Evolutionary conservation across 2,888 invertebrate genomes (phyloP).

Genomic region (Anthophora plumipes): DNA sequence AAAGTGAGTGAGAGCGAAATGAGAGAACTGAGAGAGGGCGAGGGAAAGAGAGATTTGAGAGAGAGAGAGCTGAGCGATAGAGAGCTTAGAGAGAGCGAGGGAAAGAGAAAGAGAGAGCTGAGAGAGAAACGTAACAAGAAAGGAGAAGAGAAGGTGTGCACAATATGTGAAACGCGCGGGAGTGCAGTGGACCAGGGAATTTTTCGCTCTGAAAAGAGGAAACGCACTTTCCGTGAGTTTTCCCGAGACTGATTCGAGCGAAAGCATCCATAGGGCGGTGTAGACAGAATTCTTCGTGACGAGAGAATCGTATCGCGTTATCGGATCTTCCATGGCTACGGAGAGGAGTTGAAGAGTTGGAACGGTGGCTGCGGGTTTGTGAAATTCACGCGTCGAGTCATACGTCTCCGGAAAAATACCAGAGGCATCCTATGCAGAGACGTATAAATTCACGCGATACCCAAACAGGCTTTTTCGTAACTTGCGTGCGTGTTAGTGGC

Average conservation of each 20-base stretch:
- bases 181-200: slow-evolving; percentile 7
- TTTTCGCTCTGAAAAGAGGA: slow-evolving; percentile 7
- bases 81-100: too few relatives aligned
- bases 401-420: slow-evolving; percentile 53
- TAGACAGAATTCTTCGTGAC: slow-evolving; percentile 31
- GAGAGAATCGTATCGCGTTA: slow-evolving; percentile 42
- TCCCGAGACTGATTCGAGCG: slow-evolving; percentile 9
- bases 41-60: too few relatives aligned
- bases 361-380: neutral
- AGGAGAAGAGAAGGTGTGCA: neutral
- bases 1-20: too few relatives aligned
- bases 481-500: slow-evolving; percentile 3
- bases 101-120: too few relatives aligned
- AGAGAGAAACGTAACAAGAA: too few relatives aligned
- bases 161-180: neutral
- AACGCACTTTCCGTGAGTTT: slow-evolving; percentile 23
- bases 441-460: slow-evolving; percentile 59
- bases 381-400: slow-evolving; percentile 54
- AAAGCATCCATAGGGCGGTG: slow-evolving; percentile 19
- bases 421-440: slow-evolving; percentile 46
- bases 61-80: too few relatives aligned
- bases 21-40: too few relatives aligned
- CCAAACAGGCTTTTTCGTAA: slow-evolving; percentile 18
- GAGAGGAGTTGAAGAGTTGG: neutral
- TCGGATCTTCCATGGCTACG: slow-evolving; percentile 31